A percentile compares a stretch with the other conserved stretches of the same genome.
Conservation (phyloP, 2,797 vertebrate species). For the Trachurus trachurus region DNA sequence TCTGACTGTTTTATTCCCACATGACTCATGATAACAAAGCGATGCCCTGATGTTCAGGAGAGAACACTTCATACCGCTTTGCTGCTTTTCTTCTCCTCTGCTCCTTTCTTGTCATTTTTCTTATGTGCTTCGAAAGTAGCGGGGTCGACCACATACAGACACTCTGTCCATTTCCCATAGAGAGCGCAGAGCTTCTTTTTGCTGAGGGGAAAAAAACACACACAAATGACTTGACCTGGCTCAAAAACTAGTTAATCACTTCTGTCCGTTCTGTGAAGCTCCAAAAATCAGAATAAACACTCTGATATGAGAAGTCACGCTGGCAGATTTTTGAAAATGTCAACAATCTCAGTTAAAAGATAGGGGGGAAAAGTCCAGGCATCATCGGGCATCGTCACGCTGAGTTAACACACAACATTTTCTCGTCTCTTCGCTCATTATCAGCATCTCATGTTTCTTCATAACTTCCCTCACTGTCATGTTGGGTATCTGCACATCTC, state of each 20-base stretch:
- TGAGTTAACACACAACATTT: neutral
- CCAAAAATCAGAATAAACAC: neutral
- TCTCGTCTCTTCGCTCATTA: neutral
- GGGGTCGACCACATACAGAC: conserved; percentile 91
- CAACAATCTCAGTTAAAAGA: conserved; percentile 1
- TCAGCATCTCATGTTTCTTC: conserved; percentile 4
- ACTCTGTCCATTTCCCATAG: conserved; percentile 98
- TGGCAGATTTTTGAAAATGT: neutral
- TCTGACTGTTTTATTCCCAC: neutral
- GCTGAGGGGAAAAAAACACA: conserved; percentile 74
- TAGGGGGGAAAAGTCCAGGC: too few relatives aligned
- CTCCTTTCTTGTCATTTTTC: conserved; percentile 92
- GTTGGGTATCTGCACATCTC: neutral
- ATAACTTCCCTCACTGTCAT: neutral
- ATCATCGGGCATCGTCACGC: neutral
- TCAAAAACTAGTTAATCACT: too few relatives aligned
- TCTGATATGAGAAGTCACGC: conserved; percentile 20
- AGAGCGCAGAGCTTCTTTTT: conserved; percentile 95
- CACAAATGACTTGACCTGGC: too few relatives aligned
- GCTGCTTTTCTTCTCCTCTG: conserved; percentile 91
- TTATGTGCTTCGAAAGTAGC: conserved; percentile 92
- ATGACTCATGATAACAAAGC: neutral
- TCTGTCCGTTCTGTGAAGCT: neutral
- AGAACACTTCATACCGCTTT: conserved; percentile 87
- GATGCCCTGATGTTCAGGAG: neutral